These are phyloP conservation scores for Archips xylosteana DNA, from an alignment of 2,888 invertebrate species.

Conservation along the genomic window DNA sequence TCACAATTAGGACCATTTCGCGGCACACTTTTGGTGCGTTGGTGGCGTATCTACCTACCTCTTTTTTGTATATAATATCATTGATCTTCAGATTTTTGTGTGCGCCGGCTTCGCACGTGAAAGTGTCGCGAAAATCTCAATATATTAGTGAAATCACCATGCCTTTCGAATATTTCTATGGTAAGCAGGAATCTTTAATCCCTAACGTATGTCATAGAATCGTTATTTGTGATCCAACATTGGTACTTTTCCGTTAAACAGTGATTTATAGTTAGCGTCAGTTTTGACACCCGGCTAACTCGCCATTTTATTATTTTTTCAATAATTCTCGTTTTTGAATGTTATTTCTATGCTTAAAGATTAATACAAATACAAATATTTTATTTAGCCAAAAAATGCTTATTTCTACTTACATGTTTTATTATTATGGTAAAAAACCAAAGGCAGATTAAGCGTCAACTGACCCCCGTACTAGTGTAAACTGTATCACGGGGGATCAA, in stretches of 20 bases:
- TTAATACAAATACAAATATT: too few species aligned
- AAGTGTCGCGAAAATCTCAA: constrained; percentile 86
- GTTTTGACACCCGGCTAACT: constrained; percentile 77
- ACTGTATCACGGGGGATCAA: too few species aligned
- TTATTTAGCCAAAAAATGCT: too few species aligned
- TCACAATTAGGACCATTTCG: too few species aligned
- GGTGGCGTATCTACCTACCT: too few species aligned
- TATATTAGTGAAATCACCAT: constrained; percentile 89
- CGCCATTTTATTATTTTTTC: constrained; percentile 75
- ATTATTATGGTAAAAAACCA: too few species aligned
- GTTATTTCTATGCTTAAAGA: background rate
- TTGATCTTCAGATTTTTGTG: constrained; percentile 79
- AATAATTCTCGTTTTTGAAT: constrained; percentile 28
- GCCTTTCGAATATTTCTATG: constrained; percentile 96
- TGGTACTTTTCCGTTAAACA: constrained; percentile 62
- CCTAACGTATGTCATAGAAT: constrained; percentile 44
- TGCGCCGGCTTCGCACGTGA: constrained; percentile 83
- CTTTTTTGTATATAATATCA: too few species aligned
- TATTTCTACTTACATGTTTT: too few species aligned
- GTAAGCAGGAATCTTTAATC: constrained; percentile 84
- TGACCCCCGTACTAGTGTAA: too few species aligned
- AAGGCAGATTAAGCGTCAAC: too few species aligned
- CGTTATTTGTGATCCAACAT: constrained; percentile 62
- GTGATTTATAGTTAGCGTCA: constrained; percentile 57
- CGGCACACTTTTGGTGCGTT: too few species aligned